Base-by-base conservation (phyloP, 2,113 vertebrate genomes). In the Tachycineta bicolor region DNA sequence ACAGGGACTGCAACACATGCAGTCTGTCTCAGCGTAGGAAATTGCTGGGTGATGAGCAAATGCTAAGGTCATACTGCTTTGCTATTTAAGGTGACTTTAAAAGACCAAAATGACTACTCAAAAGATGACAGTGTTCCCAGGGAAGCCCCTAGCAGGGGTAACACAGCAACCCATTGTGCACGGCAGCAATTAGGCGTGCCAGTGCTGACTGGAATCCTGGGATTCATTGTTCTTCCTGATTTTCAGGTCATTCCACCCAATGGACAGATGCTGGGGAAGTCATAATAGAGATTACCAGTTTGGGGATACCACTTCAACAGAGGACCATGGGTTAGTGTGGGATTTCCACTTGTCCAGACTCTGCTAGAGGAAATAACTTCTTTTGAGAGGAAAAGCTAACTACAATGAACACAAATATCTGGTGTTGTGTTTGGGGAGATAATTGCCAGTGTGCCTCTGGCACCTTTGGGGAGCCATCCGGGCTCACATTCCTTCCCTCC, bases 191-290 rank as follows among this genome's bases (percentile, higher is more conserved):
- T 95, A 95, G 74, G 65, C 95, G 69, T 92, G 62, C 73, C 92
- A 93, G 90, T 2, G 0, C 60, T 93, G 88, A 94, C 13, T 92
- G 77, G 92, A 80, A 83, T 87, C 79, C 93, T 56, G 63, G 87
- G 88, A 71, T 20, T 1, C 86, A 94, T 93, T 94, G 90, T 94
- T 95, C 69, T 83, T 90, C 76, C 65, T 10, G 53, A 89, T 93
- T 96, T 96, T 96, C 93, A 96, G 88, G 93, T 94, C 96, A 90
- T 95, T 96, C 85, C 90, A 94, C 90, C 88, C 82, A 93, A 90
- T 71, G 62, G 88, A 34, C 90, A 96, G 82, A 95, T 86, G 83
- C 76, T 90, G 56, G 33, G 76, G 28, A 93, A 95, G 64, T 95
- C 93, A 80, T 90, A 91, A 89, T 70, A 75, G 79, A 90, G 76